phyloP scores from a whole-genome alignment of 2,113 vertebrate species.

The Nerophis lumbriciformis region DNA sequence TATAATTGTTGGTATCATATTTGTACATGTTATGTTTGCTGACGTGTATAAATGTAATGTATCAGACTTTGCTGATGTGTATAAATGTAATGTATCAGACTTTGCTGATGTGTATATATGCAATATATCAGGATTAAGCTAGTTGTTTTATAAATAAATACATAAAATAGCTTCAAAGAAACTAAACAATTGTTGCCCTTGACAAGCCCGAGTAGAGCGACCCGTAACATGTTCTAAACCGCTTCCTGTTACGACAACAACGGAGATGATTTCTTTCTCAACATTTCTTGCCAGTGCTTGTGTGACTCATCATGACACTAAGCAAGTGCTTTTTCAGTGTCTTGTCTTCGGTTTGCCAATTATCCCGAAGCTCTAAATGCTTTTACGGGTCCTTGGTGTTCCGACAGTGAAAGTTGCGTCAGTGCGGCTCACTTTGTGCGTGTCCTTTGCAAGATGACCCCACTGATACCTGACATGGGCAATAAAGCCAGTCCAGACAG shows the following conservation, averaged over 20 bases:
- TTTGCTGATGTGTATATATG: too few relatives aligned
- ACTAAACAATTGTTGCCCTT: neutral
- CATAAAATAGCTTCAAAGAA: too few relatives aligned
- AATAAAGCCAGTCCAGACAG: conserved; percentile 21
- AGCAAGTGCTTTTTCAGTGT: neutral
- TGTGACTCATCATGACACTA: neutral
- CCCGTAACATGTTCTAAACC: neutral
- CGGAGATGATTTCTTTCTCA: neutral
- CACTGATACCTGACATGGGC: conserved; percentile 23
- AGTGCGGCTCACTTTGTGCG: conserved; percentile 9
- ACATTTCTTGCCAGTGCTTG: neutral
- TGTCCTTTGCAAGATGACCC: conserved; percentile 26
- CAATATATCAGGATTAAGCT: too few relatives aligned
- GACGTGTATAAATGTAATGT: too few relatives aligned
- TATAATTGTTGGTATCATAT: too few relatives aligned
- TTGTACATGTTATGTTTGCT: too few relatives aligned
- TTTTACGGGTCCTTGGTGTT: neutral
- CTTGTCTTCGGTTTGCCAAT: neutral
- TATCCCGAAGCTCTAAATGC: too few relatives aligned
- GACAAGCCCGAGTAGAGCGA: neutral
- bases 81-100: too few relatives aligned
- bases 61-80: too few relatives aligned
- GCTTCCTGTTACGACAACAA: neutral
- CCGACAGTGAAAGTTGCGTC: neutral
- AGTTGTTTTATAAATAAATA: too few relatives aligned